Conservation (phyloP, 2,797 vertebrate genomes). For the Myiotriccus ornatus region DNA sequence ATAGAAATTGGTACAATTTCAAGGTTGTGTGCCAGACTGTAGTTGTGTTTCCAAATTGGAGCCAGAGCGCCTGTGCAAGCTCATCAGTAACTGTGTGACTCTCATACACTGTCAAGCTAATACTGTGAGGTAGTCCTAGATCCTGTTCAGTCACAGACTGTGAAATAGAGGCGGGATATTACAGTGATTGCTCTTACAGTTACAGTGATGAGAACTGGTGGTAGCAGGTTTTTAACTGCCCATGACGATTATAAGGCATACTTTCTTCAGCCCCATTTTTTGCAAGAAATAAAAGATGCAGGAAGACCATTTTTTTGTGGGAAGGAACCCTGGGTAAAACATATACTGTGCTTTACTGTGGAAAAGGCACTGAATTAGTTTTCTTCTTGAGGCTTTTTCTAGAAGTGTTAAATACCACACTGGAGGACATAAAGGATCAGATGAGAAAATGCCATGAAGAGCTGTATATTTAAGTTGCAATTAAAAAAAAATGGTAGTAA, state of each 20-base stretch:
- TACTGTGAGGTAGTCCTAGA: neutral
- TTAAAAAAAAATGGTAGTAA: neutral
- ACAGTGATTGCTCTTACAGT: neutral
- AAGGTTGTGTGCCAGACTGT: neutral
- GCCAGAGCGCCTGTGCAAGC: neutral
- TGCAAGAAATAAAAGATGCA: neutral
- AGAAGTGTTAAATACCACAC: neutral
- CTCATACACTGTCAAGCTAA: neutral
- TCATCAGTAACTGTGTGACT: neutral
- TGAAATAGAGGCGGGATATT: neutral
- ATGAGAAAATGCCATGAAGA: neutral
- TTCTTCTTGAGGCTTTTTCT: neutral
- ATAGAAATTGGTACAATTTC: neutral
- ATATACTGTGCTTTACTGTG: neutral
- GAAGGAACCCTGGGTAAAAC: neutral
- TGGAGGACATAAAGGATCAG: neutral
- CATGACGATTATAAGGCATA: too few relatives aligned
- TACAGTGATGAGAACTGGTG: neutral
- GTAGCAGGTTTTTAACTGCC: neutral
- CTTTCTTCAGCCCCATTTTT: neutral
- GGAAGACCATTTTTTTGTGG: neutral
- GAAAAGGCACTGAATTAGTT: neutral
- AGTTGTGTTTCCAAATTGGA: neutral
- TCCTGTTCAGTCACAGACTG: neutral
- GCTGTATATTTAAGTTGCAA: neutral